Conservation (phyloP, 2,797 vertebrate genomes). For the Megaceryle alcyon region DNA sequence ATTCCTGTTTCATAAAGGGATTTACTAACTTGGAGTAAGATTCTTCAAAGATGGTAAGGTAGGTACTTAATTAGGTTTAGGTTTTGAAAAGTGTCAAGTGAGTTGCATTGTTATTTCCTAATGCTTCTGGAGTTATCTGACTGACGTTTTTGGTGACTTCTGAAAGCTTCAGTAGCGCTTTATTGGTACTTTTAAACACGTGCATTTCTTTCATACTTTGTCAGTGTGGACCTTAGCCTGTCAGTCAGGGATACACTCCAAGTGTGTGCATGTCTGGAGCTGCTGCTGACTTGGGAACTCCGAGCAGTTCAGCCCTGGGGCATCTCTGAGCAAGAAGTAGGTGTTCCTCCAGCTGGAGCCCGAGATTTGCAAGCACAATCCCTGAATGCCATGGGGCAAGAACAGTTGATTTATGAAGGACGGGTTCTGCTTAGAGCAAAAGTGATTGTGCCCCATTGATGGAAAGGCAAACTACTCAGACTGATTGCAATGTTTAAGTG, state of each 20-base stretch:
- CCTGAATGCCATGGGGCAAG: background rate
- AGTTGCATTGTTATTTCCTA: background rate
- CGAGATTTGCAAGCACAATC: background rate
- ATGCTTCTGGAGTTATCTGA: background rate
- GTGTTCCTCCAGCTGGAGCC: background rate
- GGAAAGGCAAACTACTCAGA: background rate
- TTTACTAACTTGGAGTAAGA: background rate
- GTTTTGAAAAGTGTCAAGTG: background rate
- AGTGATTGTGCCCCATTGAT: fast-evolving
- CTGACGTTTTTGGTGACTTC: background rate
- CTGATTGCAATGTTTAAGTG: fast-evolving
- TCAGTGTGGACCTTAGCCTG: background rate
- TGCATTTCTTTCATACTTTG: background rate
- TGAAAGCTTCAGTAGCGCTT: background rate
- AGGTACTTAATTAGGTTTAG: background rate
- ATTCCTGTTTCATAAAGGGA: background rate
- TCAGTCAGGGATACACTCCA: background rate
- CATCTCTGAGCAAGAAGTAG: background rate
- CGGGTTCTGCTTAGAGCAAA: background rate
- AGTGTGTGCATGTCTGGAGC: fast-evolving
- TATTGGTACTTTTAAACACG: background rate
- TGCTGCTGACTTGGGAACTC: background rate
- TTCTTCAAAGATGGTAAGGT: background rate
- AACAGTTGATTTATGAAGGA: background rate
- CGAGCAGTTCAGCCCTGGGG: background rate